Percentiles rank a stretch among this genome's conserved stretches.
phyloP scores from a whole-genome alignment of 2,888 invertebrate genomes.

The Pseudococcus jackbeardsleyi region DNA sequence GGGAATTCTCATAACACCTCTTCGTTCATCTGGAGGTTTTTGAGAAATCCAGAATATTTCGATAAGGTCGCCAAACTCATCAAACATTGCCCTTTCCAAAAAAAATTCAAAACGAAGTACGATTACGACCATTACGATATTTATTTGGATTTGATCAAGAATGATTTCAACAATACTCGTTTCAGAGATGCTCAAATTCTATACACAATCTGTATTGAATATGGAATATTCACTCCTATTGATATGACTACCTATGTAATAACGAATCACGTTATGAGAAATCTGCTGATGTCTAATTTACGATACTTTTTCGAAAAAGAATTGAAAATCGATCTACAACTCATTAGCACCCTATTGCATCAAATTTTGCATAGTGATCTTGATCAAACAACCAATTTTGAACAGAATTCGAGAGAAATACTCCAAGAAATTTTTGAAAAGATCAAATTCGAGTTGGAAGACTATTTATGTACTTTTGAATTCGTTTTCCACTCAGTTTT shows the following conservation, averaged over 20 bases:
- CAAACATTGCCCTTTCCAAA: neutral
- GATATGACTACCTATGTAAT: neutral
- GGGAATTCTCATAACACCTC: neutral
- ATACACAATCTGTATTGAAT: neutral
- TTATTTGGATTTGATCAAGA: neutral
- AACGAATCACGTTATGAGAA: neutral
- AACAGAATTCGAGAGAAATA: neutral
- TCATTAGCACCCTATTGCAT: neutral
- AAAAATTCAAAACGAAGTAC: conserved; percentile 17
- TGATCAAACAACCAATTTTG: neutral
- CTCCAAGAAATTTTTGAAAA: neutral
- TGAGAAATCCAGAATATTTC: neutral
- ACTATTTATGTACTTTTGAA: neutral
- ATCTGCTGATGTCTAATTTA: neutral
- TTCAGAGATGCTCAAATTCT: neutral
- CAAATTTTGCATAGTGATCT: neutral
- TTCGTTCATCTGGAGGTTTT: neutral
- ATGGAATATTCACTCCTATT: neutral
- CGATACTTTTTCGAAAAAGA: neutral
- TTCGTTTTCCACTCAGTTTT: neutral
- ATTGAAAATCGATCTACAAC: neutral
- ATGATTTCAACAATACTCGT: neutral
- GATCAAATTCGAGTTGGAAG: neutral
- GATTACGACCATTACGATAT: conserved; percentile 7
- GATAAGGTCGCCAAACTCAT: neutral